phyloP scores from a whole-genome alignment of 2,797 vertebrate genomes.

The Oreochromis mossambicus region DNA sequence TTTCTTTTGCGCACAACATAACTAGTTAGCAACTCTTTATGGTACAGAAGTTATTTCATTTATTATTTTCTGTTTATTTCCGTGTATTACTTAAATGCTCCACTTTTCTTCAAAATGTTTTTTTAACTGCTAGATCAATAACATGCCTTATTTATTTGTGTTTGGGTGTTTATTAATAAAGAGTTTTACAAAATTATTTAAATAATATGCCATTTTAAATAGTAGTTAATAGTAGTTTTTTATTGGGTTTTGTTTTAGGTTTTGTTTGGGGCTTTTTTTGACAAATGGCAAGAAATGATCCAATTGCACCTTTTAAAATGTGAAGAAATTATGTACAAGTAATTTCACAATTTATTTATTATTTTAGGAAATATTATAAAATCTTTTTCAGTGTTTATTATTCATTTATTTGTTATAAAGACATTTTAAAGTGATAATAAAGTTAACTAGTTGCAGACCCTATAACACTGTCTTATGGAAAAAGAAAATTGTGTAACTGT shows the following conservation, averaged over 20 bases:
- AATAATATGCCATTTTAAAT: not conserved
- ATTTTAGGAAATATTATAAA: not conserved
- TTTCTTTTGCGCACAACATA: not conserved
- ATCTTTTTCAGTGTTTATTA: not conserved
- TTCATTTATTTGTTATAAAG: not conserved
- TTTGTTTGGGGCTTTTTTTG: not conserved
- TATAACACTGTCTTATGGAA: not conserved
- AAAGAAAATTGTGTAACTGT: not conserved
- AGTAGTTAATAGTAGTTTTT: not conserved
- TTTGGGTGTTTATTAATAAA: not conserved
- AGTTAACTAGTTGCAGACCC: not conserved
- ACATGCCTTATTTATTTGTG: not conserved
- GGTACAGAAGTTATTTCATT: not conserved
- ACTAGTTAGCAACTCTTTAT: not conserved
- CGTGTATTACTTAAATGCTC: not conserved
- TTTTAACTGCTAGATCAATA: not conserved
- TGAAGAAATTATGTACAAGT: not conserved
- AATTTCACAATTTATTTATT: not conserved
- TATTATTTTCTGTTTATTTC: not conserved
- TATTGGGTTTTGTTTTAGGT: not conserved
- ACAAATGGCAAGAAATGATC: not conserved
- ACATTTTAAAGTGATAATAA: not conserved
- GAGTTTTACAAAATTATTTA: not conserved
- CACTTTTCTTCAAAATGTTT: not conserved
- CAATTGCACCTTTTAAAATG: not conserved